Evolutionary conservation across 2,888 invertebrate genomes (phyloP), one percentile per base, ranked within the genome.

Genomic region (Aradus depressus): DNA sequence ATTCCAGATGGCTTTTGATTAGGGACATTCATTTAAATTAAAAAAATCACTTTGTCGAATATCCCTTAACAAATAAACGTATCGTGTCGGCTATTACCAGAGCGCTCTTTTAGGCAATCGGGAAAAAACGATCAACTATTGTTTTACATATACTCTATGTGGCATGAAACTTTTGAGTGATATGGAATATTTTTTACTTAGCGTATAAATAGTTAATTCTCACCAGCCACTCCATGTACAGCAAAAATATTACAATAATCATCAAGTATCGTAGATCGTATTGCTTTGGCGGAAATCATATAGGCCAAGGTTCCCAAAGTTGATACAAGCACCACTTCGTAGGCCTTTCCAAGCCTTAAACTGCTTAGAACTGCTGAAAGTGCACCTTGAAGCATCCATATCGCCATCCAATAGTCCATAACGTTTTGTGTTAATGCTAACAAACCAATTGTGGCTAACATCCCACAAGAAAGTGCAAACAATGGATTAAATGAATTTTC

Each of bases 321-420:
- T 16, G 42, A 21, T 42, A 28, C 8, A 6, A 37, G 16, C 23
- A 35, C 32, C 5, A 28, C 10, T 28, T 42, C 42, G 19, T 19
- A 23, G 0, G 35, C 14, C 16, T 23, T 35, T 12, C 12, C 22
- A 19, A 22, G 35, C 14, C 22, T 8, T 2, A 45, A 5, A 22
- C 3, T 35, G 22, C 45, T 35, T 10, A 51, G 32, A 1, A 51
- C 16, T 19, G 32, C 45, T 3, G 45, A 26, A 12, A 44, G 10
- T 19, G 22, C 31, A 10, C 51, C 23, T 45, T 51, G 51, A 5
- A 51, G 26, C 16, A 39, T 38, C 51, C 45, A 43, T n/a, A 51
- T 22, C 3, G 19, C 16, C 3, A n/a, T 12, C 51, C 51, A 51
- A 21, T 51, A 39, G 28, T 45, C 41, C 23, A n/a, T 34, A 18